Evolutionary conservation across 2,888 invertebrate species (phyloP).

Genomic region (Entomobrya proxima): DNA sequence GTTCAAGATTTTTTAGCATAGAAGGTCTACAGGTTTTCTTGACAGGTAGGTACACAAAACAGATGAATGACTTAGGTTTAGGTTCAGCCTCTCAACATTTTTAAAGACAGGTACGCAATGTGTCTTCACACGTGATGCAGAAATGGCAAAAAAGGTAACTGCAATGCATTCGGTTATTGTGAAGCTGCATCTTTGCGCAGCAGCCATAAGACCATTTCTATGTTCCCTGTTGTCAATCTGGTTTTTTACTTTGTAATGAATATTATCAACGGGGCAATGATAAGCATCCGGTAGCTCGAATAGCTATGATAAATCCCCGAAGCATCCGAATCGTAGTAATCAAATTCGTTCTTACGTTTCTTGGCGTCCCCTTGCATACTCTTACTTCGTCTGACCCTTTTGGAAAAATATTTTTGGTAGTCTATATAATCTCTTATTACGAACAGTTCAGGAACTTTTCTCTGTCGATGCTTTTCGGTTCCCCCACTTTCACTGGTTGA

Average conservation of each 20-base stretch:
- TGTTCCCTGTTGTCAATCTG: too few relatives aligned
- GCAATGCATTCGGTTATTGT: too few relatives aligned
- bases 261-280: too few relatives aligned
- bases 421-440: constrained; percentile 8
- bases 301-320: too few relatives aligned
- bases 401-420: constrained; percentile 8
- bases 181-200: too few relatives aligned
- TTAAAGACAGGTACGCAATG: background rate
- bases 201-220: too few relatives aligned
- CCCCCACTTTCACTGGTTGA: too few relatives aligned
- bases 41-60: constrained; percentile 5
- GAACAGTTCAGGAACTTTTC: background rate
- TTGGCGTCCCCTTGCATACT: background rate
- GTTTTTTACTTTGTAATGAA: too few relatives aligned
- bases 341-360: background rate
- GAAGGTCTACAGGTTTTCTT: constrained; percentile 11
- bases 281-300: too few relatives aligned
- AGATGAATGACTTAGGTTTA: background rate
- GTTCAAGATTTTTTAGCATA: constrained; percentile 2
- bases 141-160: too few relatives aligned
- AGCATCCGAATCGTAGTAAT: constrained; percentile 41
- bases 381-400: constrained; percentile 1
- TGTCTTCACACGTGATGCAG: too few relatives aligned
- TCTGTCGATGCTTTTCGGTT: too few relatives aligned
- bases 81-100: background rate